Evolutionary conservation across 37 sponge, comb jelly and placozoan genomes (phyloP), one percentile per base, ranked within the genome.

Genomic region (Agelas oroides): DNA sequence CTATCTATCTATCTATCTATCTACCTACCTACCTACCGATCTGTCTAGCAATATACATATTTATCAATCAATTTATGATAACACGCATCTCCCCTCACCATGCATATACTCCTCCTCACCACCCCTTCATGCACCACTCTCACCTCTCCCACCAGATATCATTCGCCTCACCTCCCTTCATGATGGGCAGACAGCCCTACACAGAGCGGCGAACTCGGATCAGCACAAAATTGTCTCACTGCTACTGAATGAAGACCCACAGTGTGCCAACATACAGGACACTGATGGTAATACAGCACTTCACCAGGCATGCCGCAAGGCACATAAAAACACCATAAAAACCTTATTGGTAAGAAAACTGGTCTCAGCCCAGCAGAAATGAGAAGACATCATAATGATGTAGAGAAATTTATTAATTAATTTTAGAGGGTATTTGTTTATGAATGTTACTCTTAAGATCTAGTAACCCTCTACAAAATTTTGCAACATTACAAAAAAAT

Each of bases 251-350:
- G 30, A 65, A 23, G 90, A 89, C 53, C 68, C 83, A 25, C 40
- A 55, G 73, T 31, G 76, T 34, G 90, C 85, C 74, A 83, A 83
- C 71, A 77, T 77, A 0, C 65, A 71, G 46, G 85, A 84, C 65
- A 71, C 19, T 35, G 38, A 63, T 14, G 90, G 90, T 0, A 71
- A 82, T 58, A 84, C 85, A 0, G 67, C 90, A n/a, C 90, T 89
- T 1, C 90, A 89, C 40, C 59, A 84, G 11, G 90, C 90, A 38
- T 89, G 90, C 63, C 30, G 24, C 25, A 62, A 53, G 27, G 78
- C 73, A 24, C 33, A 59, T 37, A 86, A 78, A 39, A 59, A 18
- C 15, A 71, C 73, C 0, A 55, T 77, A 24, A 70, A 58, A 64
- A 33, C 61, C 5, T 25, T 79, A 16, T 53, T 86, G 87, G 87